Evolutionary conservation across 2,888 invertebrate species (phyloP).

Genomic region (Callyntrura guangdongensis): DNA sequence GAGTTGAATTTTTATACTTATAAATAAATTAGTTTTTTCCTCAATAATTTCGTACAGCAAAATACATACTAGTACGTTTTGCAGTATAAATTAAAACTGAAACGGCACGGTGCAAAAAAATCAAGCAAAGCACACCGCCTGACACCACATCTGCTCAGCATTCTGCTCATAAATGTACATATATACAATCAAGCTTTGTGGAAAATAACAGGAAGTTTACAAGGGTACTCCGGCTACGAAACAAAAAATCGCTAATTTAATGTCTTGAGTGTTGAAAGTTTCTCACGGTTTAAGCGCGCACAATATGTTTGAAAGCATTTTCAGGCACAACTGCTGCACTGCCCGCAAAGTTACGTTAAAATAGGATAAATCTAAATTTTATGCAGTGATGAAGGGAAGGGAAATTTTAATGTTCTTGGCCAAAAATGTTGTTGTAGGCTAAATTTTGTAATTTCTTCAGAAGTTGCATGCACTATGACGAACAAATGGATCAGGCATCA

Average conservation of each 20-base stretch:
- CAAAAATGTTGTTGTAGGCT: no score
- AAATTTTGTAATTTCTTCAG: no score
- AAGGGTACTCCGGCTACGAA: constrained; percentile 12
- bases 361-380: no score
- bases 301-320: not conserved
- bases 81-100: not conserved
- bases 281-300: constrained; percentile 54
- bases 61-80: not conserved
- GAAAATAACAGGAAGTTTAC: constrained; percentile 39
- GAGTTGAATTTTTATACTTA: not conserved
- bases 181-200: not conserved
- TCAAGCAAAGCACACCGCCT: not conserved
- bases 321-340: not conserved
- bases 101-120: not conserved
- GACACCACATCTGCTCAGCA: constrained; percentile 3
- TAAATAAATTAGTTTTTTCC: no score
- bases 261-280: constrained; percentile 51
- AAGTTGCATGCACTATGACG: no score
- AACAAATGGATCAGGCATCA: no score
- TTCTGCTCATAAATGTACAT: no score
- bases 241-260: constrained; percentile 28
- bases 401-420: no score
- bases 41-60: no score
- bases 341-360: no score
- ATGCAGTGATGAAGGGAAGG: no score